phyloP scores from a whole-genome alignment of 2,888 invertebrate species.

The Erebia ligea region DNA sequence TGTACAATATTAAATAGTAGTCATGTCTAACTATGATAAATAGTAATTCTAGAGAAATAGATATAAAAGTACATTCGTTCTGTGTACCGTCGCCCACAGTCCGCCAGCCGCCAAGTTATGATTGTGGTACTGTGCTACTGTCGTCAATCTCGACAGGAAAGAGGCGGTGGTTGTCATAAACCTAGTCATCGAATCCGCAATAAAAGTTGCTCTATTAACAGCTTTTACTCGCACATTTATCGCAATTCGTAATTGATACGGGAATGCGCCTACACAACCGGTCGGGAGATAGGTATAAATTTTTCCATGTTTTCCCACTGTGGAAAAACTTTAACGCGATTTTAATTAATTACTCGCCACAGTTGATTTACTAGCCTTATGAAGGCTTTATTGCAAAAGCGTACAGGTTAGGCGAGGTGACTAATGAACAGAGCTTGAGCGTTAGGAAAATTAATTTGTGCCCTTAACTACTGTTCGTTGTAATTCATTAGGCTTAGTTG shows the following conservation, averaged over 20 bases:
- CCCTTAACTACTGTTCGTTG: constrained; percentile 47
- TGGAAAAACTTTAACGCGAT: constrained; percentile 64
- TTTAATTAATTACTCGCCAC: constrained; percentile 67
- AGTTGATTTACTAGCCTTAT: constrained; percentile 44
- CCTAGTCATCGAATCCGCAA: constrained; percentile 43
- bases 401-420: constrained; percentile 45
- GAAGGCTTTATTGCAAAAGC: constrained; percentile 46
- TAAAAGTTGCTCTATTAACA: constrained; percentile 47
- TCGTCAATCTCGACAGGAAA: constrained; percentile 38
- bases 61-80: no score
- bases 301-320: constrained; percentile 65
- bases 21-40: no score
- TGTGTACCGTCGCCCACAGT: no score
- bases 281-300: constrained; percentile 50
- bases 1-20: no score
- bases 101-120: no score
- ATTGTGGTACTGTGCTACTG: constrained; percentile 34
- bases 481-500: constrained; percentile 52
- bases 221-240: constrained; percentile 57
- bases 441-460: constrained; percentile 55
- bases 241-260: constrained; percentile 53
- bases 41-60: no score
- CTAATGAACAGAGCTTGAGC: constrained; percentile 41
- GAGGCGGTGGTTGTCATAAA: constrained; percentile 36
- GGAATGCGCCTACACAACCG: constrained; percentile 52